Base-by-base conservation (phyloP, 2,888 invertebrate species). In the Macropis europaea region DNA sequence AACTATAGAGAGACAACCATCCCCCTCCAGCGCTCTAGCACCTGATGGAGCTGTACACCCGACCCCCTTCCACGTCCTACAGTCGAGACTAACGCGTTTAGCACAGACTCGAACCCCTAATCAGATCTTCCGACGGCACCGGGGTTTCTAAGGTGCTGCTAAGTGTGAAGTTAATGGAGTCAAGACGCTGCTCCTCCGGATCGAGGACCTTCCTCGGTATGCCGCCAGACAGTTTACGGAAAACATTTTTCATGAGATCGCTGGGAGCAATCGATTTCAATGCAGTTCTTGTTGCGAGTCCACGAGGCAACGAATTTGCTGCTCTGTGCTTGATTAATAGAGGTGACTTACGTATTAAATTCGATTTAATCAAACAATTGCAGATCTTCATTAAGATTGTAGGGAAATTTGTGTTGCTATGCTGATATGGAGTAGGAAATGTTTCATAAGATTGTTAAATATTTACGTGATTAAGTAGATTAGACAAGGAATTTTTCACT, bases 141-240 rank as follows among this genome's bases (percentile, higher is more conserved):
- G 66, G 79, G 67, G 77, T 77, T 77, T 73, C 82, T 81, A 82
- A 85, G 85, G 84, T 82, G 85, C 84, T 82, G 84, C 86, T 90
- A 89, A 90, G 90, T 89, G 89, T 90, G 86, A 88, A 89, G 89
- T 89, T 89, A 89, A 90, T 90, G 88, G 89, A 89, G 88, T 88
- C 88, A 88, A 87, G 86, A 87, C 85, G 85, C 82, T 82, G 84
- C 72, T 76, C 47, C 70, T 43, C 47, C 61, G 59, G 34, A 42
- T 15, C 40, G 34, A 54, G 48, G 17, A 45, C 54, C 47, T 59
- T 30, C 52, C 34, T 17, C 42, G 36, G 68, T 47, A 69, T 24
- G 34, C 15, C 38, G 19, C 26, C 24, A 54, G 48, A 15, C 48
- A 30, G 45, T 7, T 48, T 17, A 22, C 13, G 22, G 11, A 28